Conservation (phyloP, 2,113 vertebrate genomes). For the Poeciliopsis occidentalis region DNA sequence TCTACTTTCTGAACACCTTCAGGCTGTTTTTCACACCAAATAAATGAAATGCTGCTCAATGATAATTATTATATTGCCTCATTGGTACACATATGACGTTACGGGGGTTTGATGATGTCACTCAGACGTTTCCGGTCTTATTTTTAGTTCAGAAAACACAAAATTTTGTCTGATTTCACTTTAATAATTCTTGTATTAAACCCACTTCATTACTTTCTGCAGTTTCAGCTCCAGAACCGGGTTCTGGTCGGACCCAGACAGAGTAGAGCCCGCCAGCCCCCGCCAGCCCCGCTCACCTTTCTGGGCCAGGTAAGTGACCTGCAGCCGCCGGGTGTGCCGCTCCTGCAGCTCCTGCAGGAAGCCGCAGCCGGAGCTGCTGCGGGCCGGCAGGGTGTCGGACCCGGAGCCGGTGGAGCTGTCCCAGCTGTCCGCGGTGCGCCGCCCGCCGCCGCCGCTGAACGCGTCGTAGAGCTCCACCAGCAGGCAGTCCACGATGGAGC, state of each 20-base stretch:
- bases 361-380: slow-evolving; percentile 81
- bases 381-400: slow-evolving; percentile 83
- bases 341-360: slow-evolving; percentile 87
- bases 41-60: no score
- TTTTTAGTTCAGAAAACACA: no score
- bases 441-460: slow-evolving; percentile 63
- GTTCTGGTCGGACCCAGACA: not conserved
- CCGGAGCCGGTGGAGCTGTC: slow-evolving; percentile 93
- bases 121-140: no score
- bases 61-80: no score
- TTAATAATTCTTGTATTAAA: no score
- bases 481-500: slow-evolving; percentile 90
- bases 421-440: slow-evolving; percentile 79
- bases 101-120: no score
- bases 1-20: no score
- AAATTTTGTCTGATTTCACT: no score
- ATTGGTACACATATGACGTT: no score
- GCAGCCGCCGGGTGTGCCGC: slow-evolving; percentile 84
- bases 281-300: slow-evolving; percentile 84
- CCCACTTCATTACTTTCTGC: no score
- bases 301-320: slow-evolving; percentile 86
- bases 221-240: not conserved
- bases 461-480: slow-evolving; percentile 93
- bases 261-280: not conserved
- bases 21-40: no score